phyloP scores from a whole-genome alignment of 2,113 vertebrate species.

The Pithys albifrons region DNA sequence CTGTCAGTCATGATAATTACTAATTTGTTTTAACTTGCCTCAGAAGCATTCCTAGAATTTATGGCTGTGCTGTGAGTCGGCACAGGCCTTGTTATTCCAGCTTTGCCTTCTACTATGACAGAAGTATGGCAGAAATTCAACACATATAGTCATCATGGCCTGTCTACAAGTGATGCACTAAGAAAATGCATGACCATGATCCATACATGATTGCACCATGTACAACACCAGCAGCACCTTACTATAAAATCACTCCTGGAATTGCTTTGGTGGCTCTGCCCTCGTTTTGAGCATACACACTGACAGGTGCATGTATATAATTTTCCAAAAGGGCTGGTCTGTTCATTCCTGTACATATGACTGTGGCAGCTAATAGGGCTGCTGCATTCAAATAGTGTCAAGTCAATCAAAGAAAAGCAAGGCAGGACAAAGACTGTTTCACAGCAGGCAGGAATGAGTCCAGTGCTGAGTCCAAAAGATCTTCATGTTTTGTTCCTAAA shows the following conservation, averaged over 20 bases:
- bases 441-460: background rate
- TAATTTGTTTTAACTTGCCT: conserved; percentile 65
- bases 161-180: background rate
- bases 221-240: background rate
- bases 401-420: background rate
- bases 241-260: background rate
- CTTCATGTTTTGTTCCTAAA: background rate
- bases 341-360: background rate
- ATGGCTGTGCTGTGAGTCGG: background rate
- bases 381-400: background rate
- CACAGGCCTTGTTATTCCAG: background rate
- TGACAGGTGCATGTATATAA: background rate
- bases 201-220: rapidly evolving
- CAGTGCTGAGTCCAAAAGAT: background rate
- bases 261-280: background rate
- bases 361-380: background rate
- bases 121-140: background rate
- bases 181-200: background rate
- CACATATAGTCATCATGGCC: background rate
- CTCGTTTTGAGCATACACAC: background rate
- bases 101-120: background rate
- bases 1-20: conserved; percentile 62
- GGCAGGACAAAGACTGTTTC: background rate
- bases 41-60: conserved; percentile 53
- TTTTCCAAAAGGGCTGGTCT: background rate